These are phyloP conservation scores for Drosophila cardini DNA, from an alignment of 1,140 invertebrate genomes.

Conservation along the genomic window DNA sequence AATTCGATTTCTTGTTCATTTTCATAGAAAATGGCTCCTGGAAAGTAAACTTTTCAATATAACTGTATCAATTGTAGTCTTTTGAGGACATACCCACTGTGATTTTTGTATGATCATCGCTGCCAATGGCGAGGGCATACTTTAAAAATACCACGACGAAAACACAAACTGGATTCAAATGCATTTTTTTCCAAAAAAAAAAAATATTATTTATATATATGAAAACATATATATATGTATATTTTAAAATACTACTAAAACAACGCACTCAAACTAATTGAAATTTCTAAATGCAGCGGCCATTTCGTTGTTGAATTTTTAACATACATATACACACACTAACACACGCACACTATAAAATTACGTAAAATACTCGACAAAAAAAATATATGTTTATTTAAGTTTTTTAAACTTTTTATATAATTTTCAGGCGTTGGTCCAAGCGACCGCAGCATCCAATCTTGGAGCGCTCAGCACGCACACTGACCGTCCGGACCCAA, in stretches of 20 bases:
- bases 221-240: conserved; percentile 10
- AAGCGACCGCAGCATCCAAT: conserved; percentile 65
- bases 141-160: conserved; percentile 62
- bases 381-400: too few species aligned
- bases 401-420: conserved; percentile 32
- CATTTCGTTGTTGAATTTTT: conserved; percentile 62
- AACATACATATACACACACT: conserved; percentile 22
- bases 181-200: conserved; percentile 62
- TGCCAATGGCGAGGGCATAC: conserved; percentile 43
- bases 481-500: conserved; percentile 55
- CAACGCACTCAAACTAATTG: conserved; percentile 66
- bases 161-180: conserved; percentile 63
- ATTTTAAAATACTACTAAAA: conserved; percentile 20
- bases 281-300: conserved; percentile 73
- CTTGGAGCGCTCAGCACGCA: conserved; percentile 73
- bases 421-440: conserved; percentile 40
- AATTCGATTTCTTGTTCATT: conserved; percentile 83
- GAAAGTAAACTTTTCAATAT: not conserved
- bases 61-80: not conserved
- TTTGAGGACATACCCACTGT: conserved; percentile 69
- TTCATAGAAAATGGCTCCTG: conserved; percentile 85
- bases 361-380: conserved; percentile 47
- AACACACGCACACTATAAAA: conserved; percentile 44
- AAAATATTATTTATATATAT: not conserved
- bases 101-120: conserved; percentile 58